Evolutionary conservation across 2,888 invertebrate species (phyloP).

Genomic region (Amorpha juglandis): DNA sequence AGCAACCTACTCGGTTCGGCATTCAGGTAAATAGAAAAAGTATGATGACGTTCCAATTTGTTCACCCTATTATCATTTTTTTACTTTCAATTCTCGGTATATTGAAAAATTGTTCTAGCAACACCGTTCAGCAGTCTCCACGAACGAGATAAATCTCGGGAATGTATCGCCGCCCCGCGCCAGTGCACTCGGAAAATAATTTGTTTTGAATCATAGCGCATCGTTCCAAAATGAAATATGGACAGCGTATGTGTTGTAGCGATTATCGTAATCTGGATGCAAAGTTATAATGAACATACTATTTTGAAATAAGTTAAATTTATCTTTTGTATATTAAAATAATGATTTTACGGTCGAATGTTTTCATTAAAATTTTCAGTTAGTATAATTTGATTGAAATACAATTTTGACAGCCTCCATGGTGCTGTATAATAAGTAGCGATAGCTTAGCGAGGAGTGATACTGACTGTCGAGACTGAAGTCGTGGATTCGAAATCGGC

Average conservation of each 20-base stretch:
- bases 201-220: conserved; percentile 26
- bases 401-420: background rate
- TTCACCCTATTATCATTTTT: no score
- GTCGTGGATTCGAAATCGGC: no score
- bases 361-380: background rate
- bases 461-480: no score
- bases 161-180: background rate
- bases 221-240: conserved; percentile 21
- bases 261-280: background rate
- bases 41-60: no score
- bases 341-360: background rate
- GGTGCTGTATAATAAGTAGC: background rate
- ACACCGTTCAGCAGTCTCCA: background rate
- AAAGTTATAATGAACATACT: conserved; percentile 4
- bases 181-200: conserved; percentile 19
- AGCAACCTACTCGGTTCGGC: no score
- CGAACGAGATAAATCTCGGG: conserved; percentile 12
- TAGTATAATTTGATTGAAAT: no score
- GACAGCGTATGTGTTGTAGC: background rate
- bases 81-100: background rate
- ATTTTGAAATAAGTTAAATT: background rate
- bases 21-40: no score
- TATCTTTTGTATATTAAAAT: background rate
- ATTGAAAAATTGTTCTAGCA: background rate
- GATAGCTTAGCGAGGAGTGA: no score